A percentile compares a stretch with the other conserved stretches of the same genome.
These are phyloP conservation scores for Papilio glaucus DNA, from an alignment of 1,140 invertebrate species.

Conservation along the genomic window DNA sequence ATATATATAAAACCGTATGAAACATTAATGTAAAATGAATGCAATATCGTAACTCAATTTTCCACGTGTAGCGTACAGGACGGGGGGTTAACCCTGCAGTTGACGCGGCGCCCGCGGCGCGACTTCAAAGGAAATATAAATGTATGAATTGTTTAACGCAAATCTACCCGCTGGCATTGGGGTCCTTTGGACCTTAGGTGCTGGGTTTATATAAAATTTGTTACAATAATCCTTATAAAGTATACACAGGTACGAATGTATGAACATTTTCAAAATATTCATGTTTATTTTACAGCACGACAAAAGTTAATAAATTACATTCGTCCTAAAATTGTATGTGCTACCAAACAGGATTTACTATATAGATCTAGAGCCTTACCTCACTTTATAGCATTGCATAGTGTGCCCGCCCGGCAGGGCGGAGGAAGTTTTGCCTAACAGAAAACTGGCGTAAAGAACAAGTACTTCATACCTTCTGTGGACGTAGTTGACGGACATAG, in stretches of 20 bases:
- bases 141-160: conserved; percentile 80
- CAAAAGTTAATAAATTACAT: too few relatives aligned
- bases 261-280: neutral
- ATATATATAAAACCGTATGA: neutral
- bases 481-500: too few relatives aligned
- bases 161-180: conserved; percentile 61
- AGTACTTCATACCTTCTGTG: too few relatives aligned
- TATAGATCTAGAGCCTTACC: too few relatives aligned
- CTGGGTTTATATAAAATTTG: conserved; percentile 54
- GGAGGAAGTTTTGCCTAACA: too few relatives aligned
- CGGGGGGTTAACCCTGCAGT: conserved; percentile 66
- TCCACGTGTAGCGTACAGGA: conserved; percentile 69
- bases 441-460: too few relatives aligned
- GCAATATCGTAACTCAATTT: conserved; percentile 58
- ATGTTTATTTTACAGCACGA: neutral
- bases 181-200: conserved; percentile 57
- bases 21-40: conserved; percentile 39
- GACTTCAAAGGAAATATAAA: conserved; percentile 79
- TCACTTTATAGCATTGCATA: too few relatives aligned
- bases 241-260: neutral
- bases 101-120: conserved; percentile 73
- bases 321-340: too few relatives aligned
- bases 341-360: too few relatives aligned
- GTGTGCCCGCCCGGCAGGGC: too few relatives aligned
- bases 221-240: conserved; percentile 32